Conservation (phyloP, 2,797 vertebrate genomes). For the Centroberyx gerrardi region DNA sequence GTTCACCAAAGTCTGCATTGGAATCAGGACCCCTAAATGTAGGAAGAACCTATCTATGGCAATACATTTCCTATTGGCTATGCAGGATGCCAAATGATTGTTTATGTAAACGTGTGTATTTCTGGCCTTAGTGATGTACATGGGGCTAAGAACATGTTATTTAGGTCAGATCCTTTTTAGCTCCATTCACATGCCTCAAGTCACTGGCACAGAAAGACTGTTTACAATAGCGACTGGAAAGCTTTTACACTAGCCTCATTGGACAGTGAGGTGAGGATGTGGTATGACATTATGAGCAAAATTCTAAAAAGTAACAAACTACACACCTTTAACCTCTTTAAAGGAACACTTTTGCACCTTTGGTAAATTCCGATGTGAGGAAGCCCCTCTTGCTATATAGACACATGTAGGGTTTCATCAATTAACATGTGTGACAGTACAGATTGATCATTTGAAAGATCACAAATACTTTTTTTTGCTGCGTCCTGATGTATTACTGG, state of each 20-base stretch:
- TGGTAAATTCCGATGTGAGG: constrained; percentile 20
- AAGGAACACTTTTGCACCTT: constrained; percentile 1
- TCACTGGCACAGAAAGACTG: constrained; percentile 35
- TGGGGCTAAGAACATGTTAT: constrained; percentile 46
- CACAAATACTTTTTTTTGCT: constrained; percentile 35
- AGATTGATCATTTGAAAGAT: constrained; percentile 33
- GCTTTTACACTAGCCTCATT: constrained; percentile 6
- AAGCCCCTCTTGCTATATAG: not conserved
- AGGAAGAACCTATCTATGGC: not conserved
- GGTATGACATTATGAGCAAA: not conserved
- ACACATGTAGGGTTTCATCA: constrained; percentile 23
- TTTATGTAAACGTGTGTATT: constrained; percentile 28
- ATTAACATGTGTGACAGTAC: constrained; percentile 21
- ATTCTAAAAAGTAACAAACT: not conserved
- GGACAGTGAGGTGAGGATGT: not conserved
- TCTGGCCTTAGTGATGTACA: constrained; percentile 9
- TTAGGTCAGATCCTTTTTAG: constrained; percentile 54
- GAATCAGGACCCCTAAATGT: not conserved
- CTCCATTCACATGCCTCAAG: constrained; percentile 42
- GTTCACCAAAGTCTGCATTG: not conserved
- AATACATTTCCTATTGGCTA: not conserved
- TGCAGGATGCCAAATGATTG: not conserved
- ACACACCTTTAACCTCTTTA: not conserved
- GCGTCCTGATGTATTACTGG: constrained; percentile 18
- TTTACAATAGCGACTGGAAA: constrained; percentile 35